phyloP scores from a whole-genome alignment of 2,113 vertebrate genomes.

The Chaetodon auriga region DNA sequence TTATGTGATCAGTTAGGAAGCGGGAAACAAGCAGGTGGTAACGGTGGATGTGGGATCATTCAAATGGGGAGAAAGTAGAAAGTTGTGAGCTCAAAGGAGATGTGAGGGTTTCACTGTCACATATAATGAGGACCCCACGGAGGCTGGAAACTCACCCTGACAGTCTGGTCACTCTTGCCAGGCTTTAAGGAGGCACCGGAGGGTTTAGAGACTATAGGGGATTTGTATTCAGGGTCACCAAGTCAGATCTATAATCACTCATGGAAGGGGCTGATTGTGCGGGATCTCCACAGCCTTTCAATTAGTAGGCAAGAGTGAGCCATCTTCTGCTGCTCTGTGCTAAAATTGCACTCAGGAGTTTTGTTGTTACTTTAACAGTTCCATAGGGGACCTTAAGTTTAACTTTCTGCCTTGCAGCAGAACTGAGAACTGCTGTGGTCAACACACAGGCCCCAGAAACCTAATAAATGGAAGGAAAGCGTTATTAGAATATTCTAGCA shows the following conservation, averaged over 20 bases:
- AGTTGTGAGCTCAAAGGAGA: constrained; percentile 31
- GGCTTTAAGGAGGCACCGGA: constrained; percentile 49
- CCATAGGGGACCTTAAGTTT: constrained; percentile 34
- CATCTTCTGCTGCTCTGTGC: constrained; percentile 49
- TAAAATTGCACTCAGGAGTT: constrained; percentile 30
- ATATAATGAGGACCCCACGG: constrained; percentile 69
- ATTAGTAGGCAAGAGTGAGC: constrained; percentile 27
- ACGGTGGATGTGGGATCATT: constrained; percentile 33
- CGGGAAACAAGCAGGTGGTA: constrained; percentile 8
- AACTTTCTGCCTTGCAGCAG: constrained; percentile 58
- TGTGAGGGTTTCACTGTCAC: constrained; percentile 52
- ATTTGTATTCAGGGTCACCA: constrained; percentile 56
- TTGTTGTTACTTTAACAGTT: constrained; percentile 41
- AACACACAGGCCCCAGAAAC: constrained; percentile 52
- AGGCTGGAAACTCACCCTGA: constrained; percentile 53
- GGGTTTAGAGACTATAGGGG: constrained; percentile 32
- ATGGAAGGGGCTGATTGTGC: constrained; percentile 39
- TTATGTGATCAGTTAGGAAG: constrained; percentile 28
- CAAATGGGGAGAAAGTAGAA: constrained; percentile 45
- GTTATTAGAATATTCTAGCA: constrained; percentile 53
- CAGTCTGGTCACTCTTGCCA: constrained; percentile 43
- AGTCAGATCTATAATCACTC: constrained; percentile 62
- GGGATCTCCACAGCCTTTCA: constrained; percentile 43
- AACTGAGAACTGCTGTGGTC: constrained; percentile 63
- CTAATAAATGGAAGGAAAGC: constrained; percentile 36